A percentile compares a stretch with the other conserved stretches of the same genome.
phyloP scores from a whole-genome alignment of 2,888 invertebrate genomes.

The Hecatera dysodea region DNA sequence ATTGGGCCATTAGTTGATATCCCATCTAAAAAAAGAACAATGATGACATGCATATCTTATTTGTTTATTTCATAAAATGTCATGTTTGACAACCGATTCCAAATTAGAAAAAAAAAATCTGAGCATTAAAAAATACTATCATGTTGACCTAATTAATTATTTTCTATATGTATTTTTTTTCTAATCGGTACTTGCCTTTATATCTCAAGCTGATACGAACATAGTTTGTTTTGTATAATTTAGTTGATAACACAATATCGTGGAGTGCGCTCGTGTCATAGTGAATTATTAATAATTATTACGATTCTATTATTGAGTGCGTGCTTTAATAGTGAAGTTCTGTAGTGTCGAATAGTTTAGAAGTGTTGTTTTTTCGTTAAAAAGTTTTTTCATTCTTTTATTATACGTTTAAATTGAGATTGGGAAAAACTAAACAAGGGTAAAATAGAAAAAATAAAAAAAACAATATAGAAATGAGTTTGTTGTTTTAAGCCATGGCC shows the following conservation, averaged over 20 bases:
- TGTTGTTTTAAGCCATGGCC: not conserved
- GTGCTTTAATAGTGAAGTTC: slow-evolving; percentile 17
- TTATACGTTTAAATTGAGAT: not conserved
- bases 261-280: slow-evolving; percentile 17
- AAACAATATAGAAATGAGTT: not conserved
- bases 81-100: not conserved
- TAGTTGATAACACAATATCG: slow-evolving; percentile 30
- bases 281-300: slow-evolving; percentile 12
- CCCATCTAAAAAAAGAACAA: no score
- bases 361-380: not conserved
- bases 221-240: slow-evolving; percentile 35
- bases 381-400: no score
- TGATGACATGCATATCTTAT: not conserved
- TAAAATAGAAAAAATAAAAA: not conserved
- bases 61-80: slow-evolving; percentile 1
- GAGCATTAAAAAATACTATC: not conserved
- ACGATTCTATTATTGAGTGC: slow-evolving; percentile 9
- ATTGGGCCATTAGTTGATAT: no score
- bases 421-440: not conserved
- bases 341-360: not conserved
- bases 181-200: slow-evolving; percentile 48
- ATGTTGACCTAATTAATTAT: slow-evolving; percentile 25
- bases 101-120: not conserved
- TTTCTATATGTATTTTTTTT: no score
- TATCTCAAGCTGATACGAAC: slow-evolving; percentile 33